Base-by-base conservation (phyloP, 2,113 vertebrate species). In the Melanotaenia duboulayi region DNA sequence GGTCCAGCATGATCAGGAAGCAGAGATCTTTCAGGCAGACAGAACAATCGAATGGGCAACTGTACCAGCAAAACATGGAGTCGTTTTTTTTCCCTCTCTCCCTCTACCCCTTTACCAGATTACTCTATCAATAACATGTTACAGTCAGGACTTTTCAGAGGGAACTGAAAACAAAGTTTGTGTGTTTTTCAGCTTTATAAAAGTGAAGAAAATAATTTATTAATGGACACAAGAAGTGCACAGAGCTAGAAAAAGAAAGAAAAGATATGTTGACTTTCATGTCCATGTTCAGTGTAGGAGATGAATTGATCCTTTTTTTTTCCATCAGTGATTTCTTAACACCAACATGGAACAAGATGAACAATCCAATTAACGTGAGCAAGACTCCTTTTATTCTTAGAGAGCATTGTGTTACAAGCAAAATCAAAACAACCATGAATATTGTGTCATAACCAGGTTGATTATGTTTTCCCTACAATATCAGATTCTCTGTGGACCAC, bases 391-490 rank as follows among this genome's bases (percentile, higher is more conserved):
- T 92, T 85, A 92, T 93, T 91, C 76, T 44, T 74, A 11, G 46
- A 82, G 58, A 71, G 71, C 61, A 57, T 79, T 78, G 79, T 85
- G 90, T 89, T 85, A 82, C 69, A 88, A 67, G 58, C 88, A 87
- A 89, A 92, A 93, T 93, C 89, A 91, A 89, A 92, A 79, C 79
- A 76, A 64, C 58, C 78, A 56, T 73, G 76, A 82, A 89, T 71
- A 83, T 57, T 84, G 87, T 91, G 79, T 90, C 78, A 88, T 83
- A 85, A 90, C 76, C 71, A 88, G 86, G 89, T 90, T 93, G 88
- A 93, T 91, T 89, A 92, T 83, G 75, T 79, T 87, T 79, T 80
- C 64, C 57, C 44, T 71, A 59, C 76, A 81, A 87, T 79, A 69
- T 76, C 49, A 67, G 44, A 0, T 77, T 55, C 65, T 88, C 76